phyloP scores from a whole-genome alignment of 1,140 invertebrate genomes.

The Euwallacea fornicatus region DNA sequence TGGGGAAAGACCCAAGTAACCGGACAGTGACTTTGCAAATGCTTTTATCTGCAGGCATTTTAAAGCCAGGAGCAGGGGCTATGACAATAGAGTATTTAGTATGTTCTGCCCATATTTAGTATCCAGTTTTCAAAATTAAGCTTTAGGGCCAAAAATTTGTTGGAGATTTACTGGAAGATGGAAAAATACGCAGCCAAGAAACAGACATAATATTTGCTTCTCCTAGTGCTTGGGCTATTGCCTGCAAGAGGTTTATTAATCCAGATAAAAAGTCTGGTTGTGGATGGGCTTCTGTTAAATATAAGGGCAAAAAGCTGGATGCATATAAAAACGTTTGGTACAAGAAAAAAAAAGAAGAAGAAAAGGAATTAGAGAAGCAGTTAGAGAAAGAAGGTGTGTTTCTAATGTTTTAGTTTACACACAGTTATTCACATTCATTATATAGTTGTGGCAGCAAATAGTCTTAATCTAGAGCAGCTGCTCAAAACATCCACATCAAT shows the following conservation, averaged over 20 bases:
- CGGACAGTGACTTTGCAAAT: slow-evolving; percentile 83
- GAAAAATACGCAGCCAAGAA: slow-evolving; percentile 86
- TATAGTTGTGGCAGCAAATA: slow-evolving; percentile 40
- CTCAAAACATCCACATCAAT: slow-evolving; percentile 35
- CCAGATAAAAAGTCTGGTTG: slow-evolving; percentile 89
- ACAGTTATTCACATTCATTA: not conserved
- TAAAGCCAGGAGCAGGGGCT: slow-evolving; percentile 76
- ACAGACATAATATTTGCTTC: slow-evolving; percentile 84
- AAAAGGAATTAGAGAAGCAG: slow-evolving; percentile 57
- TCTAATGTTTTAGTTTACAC: not conserved
- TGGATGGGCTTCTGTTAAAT: slow-evolving; percentile 85
- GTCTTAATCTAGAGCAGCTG: slow-evolving; percentile 56
- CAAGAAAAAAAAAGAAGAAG: slow-evolving; percentile 66
- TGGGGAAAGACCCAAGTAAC: slow-evolving; percentile 57
- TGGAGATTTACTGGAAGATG: slow-evolving; percentile 81
- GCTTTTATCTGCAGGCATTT: slow-evolving; percentile 76
- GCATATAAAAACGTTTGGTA: slow-evolving; percentile 85
- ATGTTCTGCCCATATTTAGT: not conserved
- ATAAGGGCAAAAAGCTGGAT: slow-evolving; percentile 83
- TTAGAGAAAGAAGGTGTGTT: slow-evolving; percentile 37
- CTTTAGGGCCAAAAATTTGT: slow-evolving; percentile 82
- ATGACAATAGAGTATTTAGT: slow-evolving; percentile 90
- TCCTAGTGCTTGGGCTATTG: slow-evolving; percentile 90
- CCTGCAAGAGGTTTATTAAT: slow-evolving; percentile 88
- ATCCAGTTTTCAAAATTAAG: too few species aligned